These are phyloP conservation scores for Cybosia mesomella DNA, from an alignment of 2,888 invertebrate species.

Conservation along the genomic window DNA sequence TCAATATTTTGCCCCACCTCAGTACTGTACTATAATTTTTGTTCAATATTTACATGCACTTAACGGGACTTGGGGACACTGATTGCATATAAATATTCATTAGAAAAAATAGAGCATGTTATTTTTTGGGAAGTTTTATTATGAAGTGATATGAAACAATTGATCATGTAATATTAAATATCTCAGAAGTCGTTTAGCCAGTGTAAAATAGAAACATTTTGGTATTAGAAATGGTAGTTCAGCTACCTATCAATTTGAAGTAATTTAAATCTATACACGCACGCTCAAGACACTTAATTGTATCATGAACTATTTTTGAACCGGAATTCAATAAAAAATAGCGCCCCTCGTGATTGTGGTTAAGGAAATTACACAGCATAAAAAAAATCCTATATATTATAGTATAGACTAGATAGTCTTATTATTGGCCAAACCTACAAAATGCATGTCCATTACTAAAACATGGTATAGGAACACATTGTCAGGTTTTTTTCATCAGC, in stretches of 20 bases:
- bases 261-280: no score
- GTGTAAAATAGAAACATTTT: no score
- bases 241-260: no score
- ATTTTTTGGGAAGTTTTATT: background rate
- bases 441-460: background rate
- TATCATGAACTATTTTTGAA: no score
- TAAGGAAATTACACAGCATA: background rate
- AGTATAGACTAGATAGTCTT: background rate
- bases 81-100: background rate
- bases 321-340: no score
- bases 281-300: no score
- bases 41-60: background rate
- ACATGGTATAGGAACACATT: background rate
- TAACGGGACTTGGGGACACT: background rate
- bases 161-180: no score
- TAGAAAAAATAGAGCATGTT: background rate
- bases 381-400: background rate
- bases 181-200: no score
- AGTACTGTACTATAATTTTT: no score
- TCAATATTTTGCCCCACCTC: no score
- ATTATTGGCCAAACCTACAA: background rate
- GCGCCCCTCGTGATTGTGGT: background rate
- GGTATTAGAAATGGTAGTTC: no score
- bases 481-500: background rate
- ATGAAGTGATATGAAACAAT: no score